Evolutionary conservation across 2,113 vertebrate genomes (phyloP), one percentile per base, ranked within the genome.

Genomic region (Oreamnos americanus): DNA sequence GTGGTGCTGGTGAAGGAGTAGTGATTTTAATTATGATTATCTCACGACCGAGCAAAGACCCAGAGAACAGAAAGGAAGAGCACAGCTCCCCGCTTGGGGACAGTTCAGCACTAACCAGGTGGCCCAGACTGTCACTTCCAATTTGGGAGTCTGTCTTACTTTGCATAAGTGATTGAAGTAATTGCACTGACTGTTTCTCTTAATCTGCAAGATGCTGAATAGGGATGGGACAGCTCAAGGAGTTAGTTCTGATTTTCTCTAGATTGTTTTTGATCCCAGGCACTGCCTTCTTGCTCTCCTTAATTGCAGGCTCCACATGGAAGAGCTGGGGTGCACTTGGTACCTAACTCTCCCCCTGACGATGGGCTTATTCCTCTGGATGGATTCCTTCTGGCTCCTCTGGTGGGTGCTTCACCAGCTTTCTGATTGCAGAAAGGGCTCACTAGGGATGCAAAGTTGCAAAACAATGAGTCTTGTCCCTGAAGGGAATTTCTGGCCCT

Each of bases 141-240:
- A 64, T 79, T n/a, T 92, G 95, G 97, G 87, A 76, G 47, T 36
- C 0, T 3, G 58, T 53, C 23, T 87, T 53, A 64, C 26, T 96
- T 95, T 95, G 89, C 86, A 62, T 62, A 74, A 26, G 49, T 92
- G 90, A 76, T 91, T 87, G 60, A 67, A 95, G 28, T 58, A 74
- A 81, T 74, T 90, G 51, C 85, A 21, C 51, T 76, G 92, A 58
- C 84, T 76, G 62, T n/a, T 82, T 84, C 71, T 91, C 67, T 62
- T 87, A 83, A n/a, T 84, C 47, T 60, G 4, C n/a, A 33, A 7
- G 28, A 33, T 17, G 57, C 85, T 62, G 93, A 49, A 25, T 55
- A 47, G 86, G 51, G 49, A 14, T 23, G 60, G 71, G 55, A 7
- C 53, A 23, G 45, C 30, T n/a, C 2, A 45, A 21, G 16, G n/a